Evolutionary conservation across 2,888 invertebrate genomes (phyloP).

Genomic region (Epirrhoe tristata): DNA sequence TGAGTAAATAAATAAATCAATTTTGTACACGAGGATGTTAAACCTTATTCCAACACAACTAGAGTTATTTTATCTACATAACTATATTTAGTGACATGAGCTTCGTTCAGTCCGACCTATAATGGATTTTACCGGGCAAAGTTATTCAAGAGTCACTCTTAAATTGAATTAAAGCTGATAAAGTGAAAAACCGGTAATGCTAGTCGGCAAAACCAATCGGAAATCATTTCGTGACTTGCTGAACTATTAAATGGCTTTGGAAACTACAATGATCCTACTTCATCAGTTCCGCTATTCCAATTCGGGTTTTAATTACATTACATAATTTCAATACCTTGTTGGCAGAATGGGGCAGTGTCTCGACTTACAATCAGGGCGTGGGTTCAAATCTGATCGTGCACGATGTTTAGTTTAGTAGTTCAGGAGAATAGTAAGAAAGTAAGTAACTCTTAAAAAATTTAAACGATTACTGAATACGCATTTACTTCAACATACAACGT

Average conservation of each 20-base stretch:
- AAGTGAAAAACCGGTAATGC: slow-evolving; percentile 54
- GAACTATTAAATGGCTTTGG: slow-evolving; percentile 47
- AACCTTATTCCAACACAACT: neutral
- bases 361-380: too few species aligned
- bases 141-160: slow-evolving; percentile 57
- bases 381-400: too few species aligned
- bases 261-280: slow-evolving; percentile 27
- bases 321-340: neutral
- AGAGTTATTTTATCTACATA: neutral
- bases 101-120: slow-evolving; percentile 44
- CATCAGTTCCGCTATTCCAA: slow-evolving; percentile 16
- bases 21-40: neutral
- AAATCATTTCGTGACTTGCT: slow-evolving; percentile 51
- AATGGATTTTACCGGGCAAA: slow-evolving; percentile 54
- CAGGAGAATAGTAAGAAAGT: too few species aligned
- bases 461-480: too few species aligned
- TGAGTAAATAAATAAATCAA: too few species aligned
- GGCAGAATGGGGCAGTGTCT: too few species aligned
- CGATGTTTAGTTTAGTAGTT: too few species aligned
- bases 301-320: neutral
- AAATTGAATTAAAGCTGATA: slow-evolving; percentile 56
- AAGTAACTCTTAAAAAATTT: too few species aligned
- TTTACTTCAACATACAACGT: too few species aligned
- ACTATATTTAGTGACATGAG: slow-evolving; percentile 19
- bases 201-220: slow-evolving; percentile 45